These are phyloP conservation scores for Drosophila nannoptera DNA, from an alignment of 1,140 invertebrate genomes.

Conservation along the genomic window DNA sequence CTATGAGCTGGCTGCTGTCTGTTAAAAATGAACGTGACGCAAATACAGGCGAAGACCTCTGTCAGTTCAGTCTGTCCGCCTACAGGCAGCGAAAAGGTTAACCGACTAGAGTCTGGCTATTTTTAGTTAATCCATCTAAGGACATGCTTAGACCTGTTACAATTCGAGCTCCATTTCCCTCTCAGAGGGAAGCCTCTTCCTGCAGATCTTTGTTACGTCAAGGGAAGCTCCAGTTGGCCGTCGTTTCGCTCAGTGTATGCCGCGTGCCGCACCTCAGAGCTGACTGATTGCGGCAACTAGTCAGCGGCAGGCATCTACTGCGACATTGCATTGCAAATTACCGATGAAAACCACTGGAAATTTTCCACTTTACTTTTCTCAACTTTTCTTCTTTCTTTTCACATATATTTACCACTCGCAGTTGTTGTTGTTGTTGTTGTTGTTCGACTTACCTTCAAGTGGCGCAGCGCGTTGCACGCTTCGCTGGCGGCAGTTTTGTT, in stretches of 20 bases:
- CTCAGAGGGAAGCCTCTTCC: too few relatives aligned
- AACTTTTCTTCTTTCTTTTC: background rate
- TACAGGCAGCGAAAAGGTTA: background rate
- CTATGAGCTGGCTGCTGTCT: too few relatives aligned
- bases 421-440: background rate
- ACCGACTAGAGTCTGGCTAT: background rate
- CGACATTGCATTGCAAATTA: slow-evolving; percentile 33
- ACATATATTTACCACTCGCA: background rate
- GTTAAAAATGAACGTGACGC: slow-evolving; percentile 59
- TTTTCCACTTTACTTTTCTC: slow-evolving; percentile 7
- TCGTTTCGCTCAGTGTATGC: slow-evolving; percentile 5
- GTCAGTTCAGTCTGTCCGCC: slow-evolving; percentile 3
- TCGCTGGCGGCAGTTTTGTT: slow-evolving; percentile 21
- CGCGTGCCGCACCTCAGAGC: slow-evolving; percentile 32
- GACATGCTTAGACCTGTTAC: too few relatives aligned
- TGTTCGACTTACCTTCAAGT: slow-evolving; percentile 20
- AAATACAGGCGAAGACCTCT: slow-evolving; percentile 41
- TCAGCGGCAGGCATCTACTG: slow-evolving; percentile 38
- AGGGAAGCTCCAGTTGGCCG: background rate
- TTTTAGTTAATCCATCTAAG: too few relatives aligned
- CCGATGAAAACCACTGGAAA: slow-evolving; percentile 52
- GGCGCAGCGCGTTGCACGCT: slow-evolving; percentile 26
- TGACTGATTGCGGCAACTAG: slow-evolving; percentile 60
- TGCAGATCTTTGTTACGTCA: too few relatives aligned
- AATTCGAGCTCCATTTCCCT: too few relatives aligned